Evolutionary conservation across 2,888 invertebrate genomes (phyloP), one percentile per base, ranked within the genome.

Genomic region (Aethes cnicana): DNA sequence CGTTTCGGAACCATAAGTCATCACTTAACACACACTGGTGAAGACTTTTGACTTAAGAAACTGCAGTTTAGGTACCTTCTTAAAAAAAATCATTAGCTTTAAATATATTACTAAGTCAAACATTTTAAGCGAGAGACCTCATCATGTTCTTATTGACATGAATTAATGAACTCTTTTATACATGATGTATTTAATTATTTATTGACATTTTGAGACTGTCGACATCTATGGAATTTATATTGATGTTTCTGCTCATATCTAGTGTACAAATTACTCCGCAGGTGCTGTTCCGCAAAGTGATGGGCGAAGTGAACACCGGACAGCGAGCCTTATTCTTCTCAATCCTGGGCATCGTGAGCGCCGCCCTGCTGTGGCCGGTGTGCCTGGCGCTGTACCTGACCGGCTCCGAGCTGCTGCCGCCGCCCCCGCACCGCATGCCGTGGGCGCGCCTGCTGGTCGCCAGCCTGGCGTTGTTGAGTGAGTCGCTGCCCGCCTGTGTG

Each of bases 311-410:
- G 55, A 96, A 95, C 52, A 94, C 95, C 52, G 97, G 97, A 3
- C 97, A 98, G 86, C 94, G 97, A 47, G 97, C 98, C 1, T 87
- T 98, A 62, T 97, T 98, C 84, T 97, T 98, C 89, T 95, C 97
- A 0, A 92, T 97, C 20, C 92, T 98, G 66, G 98, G 98, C 37
- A 90, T 97, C 62, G 92, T 97, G 74, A 97, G 97, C 81, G 95
- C 96, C 11, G 91, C 95, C 4, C 88, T 98, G 53, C 90, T 98
- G 68, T 98, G 98, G 97, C 98, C 98, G n/a, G 87, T 97, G 43
- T 94, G 96, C 69, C 84, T 97, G 56, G 94, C 95, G 16, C 91
- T 98, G 9, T 96, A 96, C 81, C 93, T 97, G 65, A 95, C 96
- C 26, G 96, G 96, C 48, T 93, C 94, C 0, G 98, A 98, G 87